A percentile compares a stretch with the other conserved stretches of the same genome.
phyloP scores from a whole-genome alignment of 1,140 invertebrate genomes.

The Drosophila teissieri region DNA sequence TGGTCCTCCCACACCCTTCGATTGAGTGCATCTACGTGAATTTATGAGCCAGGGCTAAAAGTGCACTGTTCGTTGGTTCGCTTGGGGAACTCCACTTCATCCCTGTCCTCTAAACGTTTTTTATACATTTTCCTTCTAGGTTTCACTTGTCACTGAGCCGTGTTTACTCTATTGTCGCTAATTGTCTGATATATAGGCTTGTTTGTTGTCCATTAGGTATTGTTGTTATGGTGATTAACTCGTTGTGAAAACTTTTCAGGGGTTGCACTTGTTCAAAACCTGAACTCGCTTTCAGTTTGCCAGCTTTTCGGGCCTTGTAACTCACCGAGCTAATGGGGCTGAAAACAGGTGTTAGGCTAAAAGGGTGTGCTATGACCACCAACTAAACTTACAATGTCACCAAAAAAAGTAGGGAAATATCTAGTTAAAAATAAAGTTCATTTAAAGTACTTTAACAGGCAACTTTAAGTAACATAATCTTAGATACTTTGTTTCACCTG shows the following conservation, averaged over 20 bases:
- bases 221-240: conserved; percentile 71
- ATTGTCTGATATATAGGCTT: conserved; percentile 70
- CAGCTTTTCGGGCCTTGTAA: conserved; percentile 1
- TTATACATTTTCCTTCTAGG: conserved; percentile 14
- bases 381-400: not conserved
- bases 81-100: conserved; percentile 3
- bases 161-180: conserved; percentile 76
- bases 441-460: not conserved
- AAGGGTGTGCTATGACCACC: not conserved
- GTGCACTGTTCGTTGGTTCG: conserved; percentile 54
- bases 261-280: conserved; percentile 37
- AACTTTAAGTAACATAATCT: not conserved
- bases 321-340: conserved; percentile 46
- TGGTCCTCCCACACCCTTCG: not conserved
- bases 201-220: conserved; percentile 36
- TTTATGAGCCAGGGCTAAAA: conserved; percentile 75
- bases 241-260: conserved; percentile 47
- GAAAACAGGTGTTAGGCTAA: conserved; percentile 25
- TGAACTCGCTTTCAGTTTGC: not conserved
- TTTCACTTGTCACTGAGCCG: conserved; percentile 41
- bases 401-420: not conserved
- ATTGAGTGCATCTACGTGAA: conserved; percentile 59
- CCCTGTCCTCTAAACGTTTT: conserved; percentile 15
- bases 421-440: not conserved
- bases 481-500: no score